These are phyloP conservation scores for Poeciliopsis turneri DNA, from an alignment of 2,797 vertebrate species.

Conservation along the genomic window DNA sequence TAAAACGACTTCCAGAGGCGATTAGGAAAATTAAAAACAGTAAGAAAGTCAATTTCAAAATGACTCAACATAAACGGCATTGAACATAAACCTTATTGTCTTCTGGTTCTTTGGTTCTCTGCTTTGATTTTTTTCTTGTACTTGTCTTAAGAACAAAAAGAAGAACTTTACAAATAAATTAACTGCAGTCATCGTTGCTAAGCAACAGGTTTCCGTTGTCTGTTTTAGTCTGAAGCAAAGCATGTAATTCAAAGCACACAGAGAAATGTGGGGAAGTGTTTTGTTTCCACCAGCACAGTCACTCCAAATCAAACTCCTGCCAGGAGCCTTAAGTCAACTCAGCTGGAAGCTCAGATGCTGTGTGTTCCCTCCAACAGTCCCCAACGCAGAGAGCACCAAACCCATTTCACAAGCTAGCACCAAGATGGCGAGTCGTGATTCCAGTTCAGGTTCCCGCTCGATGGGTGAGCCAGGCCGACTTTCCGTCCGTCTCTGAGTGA, in stretches of 20 bases:
- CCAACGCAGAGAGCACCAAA: conserved; percentile 27
- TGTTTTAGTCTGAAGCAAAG: conserved; percentile 48
- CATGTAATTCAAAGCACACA: conserved; percentile 55
- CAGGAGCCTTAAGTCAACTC: conserved; percentile 61
- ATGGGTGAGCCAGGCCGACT: conserved; percentile 24
- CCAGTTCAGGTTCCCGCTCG: conserved; percentile 37
- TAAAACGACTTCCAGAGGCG: background rate
- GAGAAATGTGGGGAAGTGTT: conserved; percentile 38
- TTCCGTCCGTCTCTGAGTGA: conserved; percentile 9
- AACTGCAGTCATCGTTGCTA: conserved; percentile 46
- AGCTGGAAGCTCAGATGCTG: conserved; percentile 56
- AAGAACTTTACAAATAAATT: conserved; percentile 25
- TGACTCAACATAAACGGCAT: background rate
- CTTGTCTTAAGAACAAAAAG: conserved; percentile 6
- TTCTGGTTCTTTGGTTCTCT: background rate
- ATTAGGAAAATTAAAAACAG: background rate
- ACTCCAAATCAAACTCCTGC: conserved; percentile 47
- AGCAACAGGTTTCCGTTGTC: conserved; percentile 40
- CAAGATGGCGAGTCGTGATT: conserved; percentile 48
- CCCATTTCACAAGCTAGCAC: conserved; percentile 49
- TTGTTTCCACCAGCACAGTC: conserved; percentile 22
- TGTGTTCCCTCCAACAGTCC: conserved; percentile 33
- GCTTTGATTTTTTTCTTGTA: background rate
- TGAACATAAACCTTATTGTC: background rate
- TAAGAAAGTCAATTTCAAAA: background rate